Percentiles rank a stretch among this genome's conserved stretches.
These are phyloP conservation scores for Egretta garzetta DNA, from an alignment of 2,113 vertebrate genomes.

Conservation along the genomic window DNA sequence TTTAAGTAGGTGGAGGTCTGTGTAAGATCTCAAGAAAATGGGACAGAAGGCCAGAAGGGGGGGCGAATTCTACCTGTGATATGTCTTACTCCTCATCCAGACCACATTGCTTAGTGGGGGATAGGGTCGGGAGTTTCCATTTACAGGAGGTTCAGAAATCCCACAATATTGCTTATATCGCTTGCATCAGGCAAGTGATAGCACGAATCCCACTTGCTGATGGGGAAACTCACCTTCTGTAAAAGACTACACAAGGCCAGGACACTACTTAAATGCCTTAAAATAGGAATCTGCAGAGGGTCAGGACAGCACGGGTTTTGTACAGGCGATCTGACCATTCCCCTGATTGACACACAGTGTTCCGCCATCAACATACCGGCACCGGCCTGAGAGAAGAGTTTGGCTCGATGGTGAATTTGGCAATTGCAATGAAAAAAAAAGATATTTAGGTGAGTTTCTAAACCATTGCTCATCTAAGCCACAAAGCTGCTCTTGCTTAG, in stretches of 20 bases:
- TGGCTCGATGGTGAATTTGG: not conserved
- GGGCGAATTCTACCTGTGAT: not conserved
- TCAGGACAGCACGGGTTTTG: not conserved
- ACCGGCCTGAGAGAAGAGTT: not conserved
- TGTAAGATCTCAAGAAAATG: not conserved
- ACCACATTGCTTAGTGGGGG: not conserved
- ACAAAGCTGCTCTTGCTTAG: not conserved
- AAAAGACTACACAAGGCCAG: not conserved
- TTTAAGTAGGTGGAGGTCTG: not conserved
- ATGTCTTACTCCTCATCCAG: not conserved
- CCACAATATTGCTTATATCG: not conserved
- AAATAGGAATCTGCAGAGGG: not conserved
- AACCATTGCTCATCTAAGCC: not conserved
- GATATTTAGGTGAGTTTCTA: not conserved
- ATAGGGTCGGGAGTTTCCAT: not conserved
- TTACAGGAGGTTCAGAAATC: not conserved
- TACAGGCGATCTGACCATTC: not conserved
- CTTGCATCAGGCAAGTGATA: not conserved
- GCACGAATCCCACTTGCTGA: not conserved
- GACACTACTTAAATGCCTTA: not conserved
- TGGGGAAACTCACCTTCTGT: not conserved
- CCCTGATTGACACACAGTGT: accelerated
- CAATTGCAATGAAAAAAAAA: not conserved
- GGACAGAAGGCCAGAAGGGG: not conserved
- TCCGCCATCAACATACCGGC: accelerated